Percentiles rank a stretch among this genome's conserved stretches.
Conservation (phyloP, 2,113 vertebrate species). For the Numida meleagris region DNA sequence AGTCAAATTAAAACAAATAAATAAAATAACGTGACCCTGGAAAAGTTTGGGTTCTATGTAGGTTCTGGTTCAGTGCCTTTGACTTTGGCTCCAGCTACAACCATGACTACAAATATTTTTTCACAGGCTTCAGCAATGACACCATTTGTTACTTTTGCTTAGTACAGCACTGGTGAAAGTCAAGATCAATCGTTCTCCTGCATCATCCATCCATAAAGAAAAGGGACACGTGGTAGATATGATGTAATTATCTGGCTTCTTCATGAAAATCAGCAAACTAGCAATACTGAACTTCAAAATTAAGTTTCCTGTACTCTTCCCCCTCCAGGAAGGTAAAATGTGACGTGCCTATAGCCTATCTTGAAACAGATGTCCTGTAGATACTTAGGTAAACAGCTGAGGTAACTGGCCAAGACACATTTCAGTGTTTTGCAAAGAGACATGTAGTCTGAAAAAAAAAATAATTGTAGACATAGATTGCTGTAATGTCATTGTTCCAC, state of each 20-base stretch:
- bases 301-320: slow-evolving; percentile 21
- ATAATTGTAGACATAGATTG: background rate
- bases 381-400: slow-evolving; percentile 23
- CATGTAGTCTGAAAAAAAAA: background rate
- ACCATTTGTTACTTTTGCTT: slow-evolving; percentile 79
- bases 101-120: slow-evolving; percentile 80
- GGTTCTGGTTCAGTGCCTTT: slow-evolving; percentile 69
- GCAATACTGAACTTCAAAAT: background rate
- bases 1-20: slow-evolving; percentile 71
- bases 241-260: slow-evolving; percentile 43
- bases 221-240: slow-evolving; percentile 47
- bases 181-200: slow-evolving; percentile 71
- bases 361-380: slow-evolving; percentile 41
- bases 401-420: background rate
- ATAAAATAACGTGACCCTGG: slow-evolving; percentile 66
- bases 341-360: background rate
- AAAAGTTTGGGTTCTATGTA: slow-evolving; percentile 52
- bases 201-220: slow-evolving; percentile 42
- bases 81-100: slow-evolving; percentile 66
- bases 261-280: slow-evolving; percentile 42
- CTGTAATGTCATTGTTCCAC: slow-evolving; percentile 51
- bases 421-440: slow-evolving; percentile 16
- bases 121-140: slow-evolving; percentile 73
- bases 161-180: slow-evolving; percentile 63
- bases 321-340: slow-evolving; percentile 21